phyloP scores from a whole-genome alignment of 2,797 vertebrate species.

The Sarcophilus harrisii region DNA sequence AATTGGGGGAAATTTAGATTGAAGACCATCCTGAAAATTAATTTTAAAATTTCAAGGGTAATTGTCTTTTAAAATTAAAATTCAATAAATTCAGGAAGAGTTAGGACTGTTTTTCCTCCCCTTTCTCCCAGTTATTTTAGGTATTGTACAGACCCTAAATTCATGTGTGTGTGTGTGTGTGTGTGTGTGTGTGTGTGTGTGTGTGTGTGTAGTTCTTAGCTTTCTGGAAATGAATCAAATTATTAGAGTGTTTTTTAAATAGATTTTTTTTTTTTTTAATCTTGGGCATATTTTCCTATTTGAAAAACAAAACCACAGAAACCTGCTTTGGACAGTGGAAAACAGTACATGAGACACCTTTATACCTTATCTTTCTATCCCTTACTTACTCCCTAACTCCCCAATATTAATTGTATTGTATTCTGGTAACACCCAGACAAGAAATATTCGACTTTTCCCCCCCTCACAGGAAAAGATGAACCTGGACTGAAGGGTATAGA shows the following conservation, averaged over 20 bases:
- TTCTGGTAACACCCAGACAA: slow-evolving; percentile 83
- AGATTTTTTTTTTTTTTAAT: slow-evolving; percentile 60
- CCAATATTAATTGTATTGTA: slow-evolving; percentile 76
- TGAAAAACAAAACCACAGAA: slow-evolving; percentile 56
- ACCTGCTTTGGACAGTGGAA: slow-evolving; percentile 74
- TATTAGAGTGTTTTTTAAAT: slow-evolving; percentile 48
- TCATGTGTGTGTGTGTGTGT: slow-evolving; percentile 33
- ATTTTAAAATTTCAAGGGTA: slow-evolving; percentile 81
- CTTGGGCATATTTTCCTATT: slow-evolving; percentile 49
- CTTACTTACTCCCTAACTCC: slow-evolving; percentile 72
- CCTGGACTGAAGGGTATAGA: slow-evolving; percentile 83
- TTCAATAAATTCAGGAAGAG: slow-evolving; percentile 77
- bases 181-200: neutral
- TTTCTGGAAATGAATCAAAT: slow-evolving; percentile 80
- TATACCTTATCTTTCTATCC: slow-evolving; percentile 60
- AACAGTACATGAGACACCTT: slow-evolving; percentile 66
- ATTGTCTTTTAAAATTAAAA: slow-evolving; percentile 81
- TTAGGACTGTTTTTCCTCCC: slow-evolving; percentile 72
- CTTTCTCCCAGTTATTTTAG: slow-evolving; percentile 76
- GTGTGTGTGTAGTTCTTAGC: slow-evolving; percentile 61
- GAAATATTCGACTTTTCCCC: slow-evolving; percentile 84
- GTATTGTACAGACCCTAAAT: slow-evolving; percentile 77
- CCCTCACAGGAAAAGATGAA: slow-evolving; percentile 87
- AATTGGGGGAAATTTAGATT: slow-evolving; percentile 73
- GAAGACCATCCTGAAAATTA: slow-evolving; percentile 75